phyloP scores from a whole-genome alignment of 2,797 vertebrate species.

The Scolopax rusticola region DNA sequence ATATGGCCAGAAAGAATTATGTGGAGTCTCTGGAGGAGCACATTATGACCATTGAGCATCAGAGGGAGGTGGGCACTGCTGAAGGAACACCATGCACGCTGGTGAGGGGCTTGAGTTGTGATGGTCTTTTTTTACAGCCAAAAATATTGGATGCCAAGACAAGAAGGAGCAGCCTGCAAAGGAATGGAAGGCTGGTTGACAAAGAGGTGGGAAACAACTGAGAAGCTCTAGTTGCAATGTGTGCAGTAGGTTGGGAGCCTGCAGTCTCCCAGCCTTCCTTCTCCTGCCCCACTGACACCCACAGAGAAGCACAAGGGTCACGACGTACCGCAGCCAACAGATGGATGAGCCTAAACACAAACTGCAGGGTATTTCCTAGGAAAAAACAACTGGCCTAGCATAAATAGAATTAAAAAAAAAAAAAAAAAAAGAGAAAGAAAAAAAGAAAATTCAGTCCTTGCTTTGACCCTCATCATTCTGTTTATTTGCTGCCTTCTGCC shows the following conservation, averaged over 20 bases:
- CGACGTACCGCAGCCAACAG: not conserved
- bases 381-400: not conserved
- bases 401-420: not conserved
- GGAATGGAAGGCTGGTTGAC: not conserved
- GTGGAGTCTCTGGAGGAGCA: rapidly evolving
- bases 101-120: not conserved
- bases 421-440: not conserved
- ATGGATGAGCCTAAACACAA: not conserved
- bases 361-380: not conserved
- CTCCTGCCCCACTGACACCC: not conserved
- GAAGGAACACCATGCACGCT: not conserved
- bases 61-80: not conserved
- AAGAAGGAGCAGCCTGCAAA: not conserved
- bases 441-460: not conserved
- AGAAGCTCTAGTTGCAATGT: not conserved
- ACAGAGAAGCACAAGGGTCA: not conserved
- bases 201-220: not conserved
- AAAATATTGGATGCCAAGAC: not conserved
- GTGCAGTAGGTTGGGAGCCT: rapidly evolving
- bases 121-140: not conserved
- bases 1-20: not conserved
- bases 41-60: not conserved
- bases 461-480: not conserved
- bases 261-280: not conserved
- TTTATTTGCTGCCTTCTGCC: not conserved